phyloP scores from a whole-genome alignment of 2,888 invertebrate genomes.

The Julus scandinavius region DNA sequence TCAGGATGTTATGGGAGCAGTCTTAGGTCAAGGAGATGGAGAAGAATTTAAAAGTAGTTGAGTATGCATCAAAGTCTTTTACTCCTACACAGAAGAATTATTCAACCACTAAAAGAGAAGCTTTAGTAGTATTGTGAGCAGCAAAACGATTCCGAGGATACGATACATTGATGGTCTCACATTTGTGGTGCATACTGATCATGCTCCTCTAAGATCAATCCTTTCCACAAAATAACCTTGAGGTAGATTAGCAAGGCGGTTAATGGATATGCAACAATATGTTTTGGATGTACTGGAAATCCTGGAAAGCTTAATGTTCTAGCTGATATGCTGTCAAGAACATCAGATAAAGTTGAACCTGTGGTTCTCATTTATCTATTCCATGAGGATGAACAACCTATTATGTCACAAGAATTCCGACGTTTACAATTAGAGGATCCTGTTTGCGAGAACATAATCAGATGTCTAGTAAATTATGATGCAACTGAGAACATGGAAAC shows the following conservation, averaged over 20 bases:
- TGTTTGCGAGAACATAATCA: background rate
- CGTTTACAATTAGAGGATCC: background rate
- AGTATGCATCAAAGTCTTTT: background rate
- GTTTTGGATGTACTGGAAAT: background rate
- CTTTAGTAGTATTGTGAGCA: background rate
- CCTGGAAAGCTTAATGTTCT: background rate
- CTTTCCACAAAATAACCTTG: background rate
- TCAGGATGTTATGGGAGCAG: background rate
- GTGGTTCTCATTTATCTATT: background rate
- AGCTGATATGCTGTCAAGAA: background rate
- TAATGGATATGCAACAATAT: background rate
- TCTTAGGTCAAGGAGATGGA: background rate
- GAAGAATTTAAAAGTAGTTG: background rate
- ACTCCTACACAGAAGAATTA: background rate
- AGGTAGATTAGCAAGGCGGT: background rate
- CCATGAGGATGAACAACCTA: background rate
- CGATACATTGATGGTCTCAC: background rate
- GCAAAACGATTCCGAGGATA: background rate
- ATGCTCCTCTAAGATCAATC: background rate
- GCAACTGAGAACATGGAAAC: background rate
- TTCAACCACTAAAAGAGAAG: background rate
- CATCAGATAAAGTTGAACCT: background rate
- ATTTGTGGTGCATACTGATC: background rate
- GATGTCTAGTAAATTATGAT: background rate
- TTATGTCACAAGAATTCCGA: background rate